Evolutionary conservation across 92 coral and sea anemone genomes (phyloP).

Genomic region (Blastomussa wellsi): DNA sequence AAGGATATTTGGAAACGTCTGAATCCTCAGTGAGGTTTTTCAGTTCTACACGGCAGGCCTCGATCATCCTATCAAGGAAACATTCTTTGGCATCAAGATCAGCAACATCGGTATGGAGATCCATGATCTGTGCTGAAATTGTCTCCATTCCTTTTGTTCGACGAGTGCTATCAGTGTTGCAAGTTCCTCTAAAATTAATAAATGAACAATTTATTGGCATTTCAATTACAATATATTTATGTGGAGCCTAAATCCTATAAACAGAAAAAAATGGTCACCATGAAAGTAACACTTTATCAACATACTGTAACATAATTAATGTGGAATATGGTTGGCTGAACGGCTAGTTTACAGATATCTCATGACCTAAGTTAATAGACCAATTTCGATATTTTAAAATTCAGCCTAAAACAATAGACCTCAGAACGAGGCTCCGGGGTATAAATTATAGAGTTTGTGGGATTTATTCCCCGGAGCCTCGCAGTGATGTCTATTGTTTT

Average conservation of each 20-base stretch:
- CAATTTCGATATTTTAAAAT: too few relatives aligned
- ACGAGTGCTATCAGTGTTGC: constrained; percentile 36
- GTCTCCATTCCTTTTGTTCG: constrained; percentile 37
- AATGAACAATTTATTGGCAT: not conserved
- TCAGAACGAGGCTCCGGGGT: too few relatives aligned
- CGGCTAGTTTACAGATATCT: too few relatives aligned
- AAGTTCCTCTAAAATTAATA: constrained; percentile 15
- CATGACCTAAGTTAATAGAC: too few relatives aligned
- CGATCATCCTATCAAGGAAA: constrained; percentile 82
- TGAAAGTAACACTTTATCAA: too few relatives aligned
- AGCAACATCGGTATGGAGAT: constrained; percentile 94
- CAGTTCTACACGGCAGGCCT: constrained; percentile 79
- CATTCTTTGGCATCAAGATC: constrained; percentile 95
- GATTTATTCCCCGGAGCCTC: too few relatives aligned
- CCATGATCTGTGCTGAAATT: constrained; percentile 80
- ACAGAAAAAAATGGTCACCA: not conserved
- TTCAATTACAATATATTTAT: not conserved
- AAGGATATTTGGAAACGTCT: constrained; percentile 93
- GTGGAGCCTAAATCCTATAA: too few relatives aligned
- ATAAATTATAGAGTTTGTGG: too few relatives aligned
- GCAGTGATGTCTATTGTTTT: too few relatives aligned
- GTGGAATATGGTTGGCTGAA: too few relatives aligned
- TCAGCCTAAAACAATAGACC: too few relatives aligned
- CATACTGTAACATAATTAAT: too few relatives aligned
- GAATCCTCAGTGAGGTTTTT: constrained; percentile 81